phyloP scores from a whole-genome alignment of 2,888 invertebrate species.

The Drosophila melanosoma region DNA sequence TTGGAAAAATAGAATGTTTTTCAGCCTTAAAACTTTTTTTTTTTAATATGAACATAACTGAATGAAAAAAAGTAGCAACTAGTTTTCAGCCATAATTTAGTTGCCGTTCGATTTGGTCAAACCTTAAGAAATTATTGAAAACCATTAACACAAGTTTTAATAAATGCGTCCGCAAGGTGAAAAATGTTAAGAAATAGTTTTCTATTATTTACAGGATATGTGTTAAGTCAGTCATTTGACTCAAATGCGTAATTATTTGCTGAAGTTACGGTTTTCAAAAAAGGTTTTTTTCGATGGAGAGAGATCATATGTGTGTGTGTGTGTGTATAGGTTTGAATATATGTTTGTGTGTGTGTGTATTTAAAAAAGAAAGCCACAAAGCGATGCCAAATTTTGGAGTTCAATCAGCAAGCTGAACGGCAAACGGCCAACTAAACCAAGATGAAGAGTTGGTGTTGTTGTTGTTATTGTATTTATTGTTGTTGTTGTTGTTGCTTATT shows the following conservation, averaged over 20 bases:
- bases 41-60: background rate
- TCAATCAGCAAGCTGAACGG: slow-evolving; percentile 37
- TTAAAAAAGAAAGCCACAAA: slow-evolving; percentile 56
- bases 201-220: slow-evolving; percentile 27
- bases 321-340: background rate
- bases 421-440: slow-evolving; percentile 28
- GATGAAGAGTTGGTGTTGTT: slow-evolving; percentile 28
- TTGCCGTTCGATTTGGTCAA: background rate
- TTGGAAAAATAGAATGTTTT: background rate
- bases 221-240: background rate
- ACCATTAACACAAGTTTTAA: background rate
- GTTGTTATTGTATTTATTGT: slow-evolving; percentile 33
- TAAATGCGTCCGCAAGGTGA: background rate
- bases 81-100: background rate
- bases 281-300: slow-evolving; percentile 31
- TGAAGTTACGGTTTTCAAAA: slow-evolving; percentile 44
- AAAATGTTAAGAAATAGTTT: background rate
- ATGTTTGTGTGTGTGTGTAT: background rate
- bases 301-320: slow-evolving; percentile 2
- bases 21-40: background rate
- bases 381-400: slow-evolving; percentile 53
- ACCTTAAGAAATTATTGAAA: background rate
- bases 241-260: background rate
- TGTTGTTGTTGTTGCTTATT: slow-evolving; percentile 50
- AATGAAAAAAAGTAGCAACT: background rate